phyloP scores from a whole-genome alignment of 2,888 invertebrate genomes.

The Cataglyphis rosenhaueri region DNA sequence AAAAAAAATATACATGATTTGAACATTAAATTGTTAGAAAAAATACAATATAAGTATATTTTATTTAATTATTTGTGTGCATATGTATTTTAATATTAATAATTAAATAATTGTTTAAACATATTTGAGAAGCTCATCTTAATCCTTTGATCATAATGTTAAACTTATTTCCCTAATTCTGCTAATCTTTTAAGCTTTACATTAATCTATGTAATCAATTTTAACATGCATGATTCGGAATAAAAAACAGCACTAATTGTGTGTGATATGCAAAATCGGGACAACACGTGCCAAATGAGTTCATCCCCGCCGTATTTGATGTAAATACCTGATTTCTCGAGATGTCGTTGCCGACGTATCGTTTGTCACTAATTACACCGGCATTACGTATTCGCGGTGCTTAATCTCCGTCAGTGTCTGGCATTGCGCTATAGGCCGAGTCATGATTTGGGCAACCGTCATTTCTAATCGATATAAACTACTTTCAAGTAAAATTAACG shows the following conservation, averaged over 20 bases:
- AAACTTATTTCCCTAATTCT: neutral
- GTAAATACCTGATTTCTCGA: conserved; percentile 38
- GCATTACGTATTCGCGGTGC: conserved; percentile 44
- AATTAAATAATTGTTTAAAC: neutral
- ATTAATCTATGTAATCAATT: neutral
- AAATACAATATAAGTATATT: too few relatives aligned
- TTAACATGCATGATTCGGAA: neutral
- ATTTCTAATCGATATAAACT: neutral
- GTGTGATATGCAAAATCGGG: conserved; percentile 18
- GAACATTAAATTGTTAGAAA: too few relatives aligned
- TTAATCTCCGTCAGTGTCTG: conserved; percentile 44
- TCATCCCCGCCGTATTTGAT: neutral
- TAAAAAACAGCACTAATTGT: neutral
- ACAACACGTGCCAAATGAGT: conserved; percentile 10
- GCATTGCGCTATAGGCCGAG: neutral
- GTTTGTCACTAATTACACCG: conserved; percentile 22
- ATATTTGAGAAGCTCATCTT: neutral
- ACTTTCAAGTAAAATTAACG: neutral
- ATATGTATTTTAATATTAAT: too few relatives aligned
- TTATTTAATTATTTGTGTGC: too few relatives aligned
- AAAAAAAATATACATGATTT: too few relatives aligned
- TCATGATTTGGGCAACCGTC: neutral
- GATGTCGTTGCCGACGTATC: conserved; percentile 21
- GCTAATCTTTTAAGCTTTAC: neutral
- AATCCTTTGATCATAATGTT: neutral